These are phyloP conservation scores for Petaurus breviceps DNA, from an alignment of 2,113 vertebrate genomes.

Conservation along the genomic window DNA sequence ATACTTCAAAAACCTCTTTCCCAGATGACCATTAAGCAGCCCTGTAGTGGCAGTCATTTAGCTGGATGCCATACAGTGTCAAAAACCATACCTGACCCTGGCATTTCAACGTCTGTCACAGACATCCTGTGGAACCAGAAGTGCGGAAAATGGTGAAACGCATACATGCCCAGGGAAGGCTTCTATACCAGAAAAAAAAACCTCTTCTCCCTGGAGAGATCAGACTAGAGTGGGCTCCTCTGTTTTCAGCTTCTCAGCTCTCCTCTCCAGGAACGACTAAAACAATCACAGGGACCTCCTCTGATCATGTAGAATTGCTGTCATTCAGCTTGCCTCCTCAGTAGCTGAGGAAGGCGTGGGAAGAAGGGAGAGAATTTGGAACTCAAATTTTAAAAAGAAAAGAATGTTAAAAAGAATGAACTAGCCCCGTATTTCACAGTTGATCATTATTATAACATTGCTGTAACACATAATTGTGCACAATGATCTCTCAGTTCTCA, in stretches of 20 bases:
- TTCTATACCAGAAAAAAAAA: too few relatives aligned
- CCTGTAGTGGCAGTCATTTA: background rate
- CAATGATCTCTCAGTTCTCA: too few relatives aligned
- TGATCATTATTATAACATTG: background rate
- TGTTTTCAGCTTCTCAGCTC: conserved; percentile 50
- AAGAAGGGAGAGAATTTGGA: too few relatives aligned
- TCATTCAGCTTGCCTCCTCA: too few relatives aligned
- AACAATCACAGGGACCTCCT: background rate
- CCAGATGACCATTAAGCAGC: conserved; percentile 7
- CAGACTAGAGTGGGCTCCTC: conserved; percentile 79
- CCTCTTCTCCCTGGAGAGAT: conserved; percentile 54
- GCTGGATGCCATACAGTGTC: background rate
- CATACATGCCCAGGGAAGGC: background rate
- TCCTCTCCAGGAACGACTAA: background rate
- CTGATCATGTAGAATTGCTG: too few relatives aligned
- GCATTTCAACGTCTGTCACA: background rate
- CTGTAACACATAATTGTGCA: background rate
- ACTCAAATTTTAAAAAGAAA: too few relatives aligned
- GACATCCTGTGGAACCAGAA: background rate
- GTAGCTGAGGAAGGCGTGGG: too few relatives aligned
- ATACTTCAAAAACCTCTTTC: background rate
- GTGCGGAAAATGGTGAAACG: conserved; percentile 25
- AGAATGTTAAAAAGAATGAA: too few relatives aligned
- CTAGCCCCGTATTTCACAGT: too few relatives aligned
- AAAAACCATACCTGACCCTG: background rate